Base-by-base conservation (phyloP, 2,797 vertebrate species). In the Paratrypauchen microcephalus region DNA sequence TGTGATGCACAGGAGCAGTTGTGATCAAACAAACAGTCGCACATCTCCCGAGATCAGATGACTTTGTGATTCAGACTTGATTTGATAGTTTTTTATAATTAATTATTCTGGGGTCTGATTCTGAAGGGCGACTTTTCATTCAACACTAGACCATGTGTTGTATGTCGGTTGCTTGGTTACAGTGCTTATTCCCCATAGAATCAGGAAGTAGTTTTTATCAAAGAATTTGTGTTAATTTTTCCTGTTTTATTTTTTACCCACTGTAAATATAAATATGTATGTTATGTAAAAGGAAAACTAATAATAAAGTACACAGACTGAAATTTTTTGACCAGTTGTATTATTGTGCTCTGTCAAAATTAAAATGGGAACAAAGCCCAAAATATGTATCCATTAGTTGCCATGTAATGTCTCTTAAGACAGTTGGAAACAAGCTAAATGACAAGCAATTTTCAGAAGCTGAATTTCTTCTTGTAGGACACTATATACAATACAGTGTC, bases 271-370 rank as follows among this genome's bases (percentile, higher is more conserved):
- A 63, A 15, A 26, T 1, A 66, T 21, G 23, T 21, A 74, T 87
- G 73, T 83, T 83, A 66, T 90, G 84, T 69, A 77, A 88, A 77
- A 74, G 74, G 69, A 74, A 15, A 74, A 15, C 52, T 81, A 67
- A 87, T 79, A 92, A 92, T 92, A 94, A 94, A 93, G 91, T 83
- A 86, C 84, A 87, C 79, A 82, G 83, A 91, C 76, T 92, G 80
- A 91, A 93, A 85, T 88, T 74, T 88, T 88, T 92, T 92, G 93
- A 88, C 85, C 85, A 77, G 80, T 92, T 93, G 90, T 89, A 83
- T 93, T 83, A 92, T 94, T 45, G 41, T 45, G 93, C 30, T 12
- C 58, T 36, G 28, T 60, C 12, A 54, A 23, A 23, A 57, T 15
- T 60, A 12, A n/a, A 36, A 36, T 5, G 7, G 1, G 9, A 39